Conservation (phyloP, 1,140 invertebrate species). For the Steinernema khuongi region DNA sequence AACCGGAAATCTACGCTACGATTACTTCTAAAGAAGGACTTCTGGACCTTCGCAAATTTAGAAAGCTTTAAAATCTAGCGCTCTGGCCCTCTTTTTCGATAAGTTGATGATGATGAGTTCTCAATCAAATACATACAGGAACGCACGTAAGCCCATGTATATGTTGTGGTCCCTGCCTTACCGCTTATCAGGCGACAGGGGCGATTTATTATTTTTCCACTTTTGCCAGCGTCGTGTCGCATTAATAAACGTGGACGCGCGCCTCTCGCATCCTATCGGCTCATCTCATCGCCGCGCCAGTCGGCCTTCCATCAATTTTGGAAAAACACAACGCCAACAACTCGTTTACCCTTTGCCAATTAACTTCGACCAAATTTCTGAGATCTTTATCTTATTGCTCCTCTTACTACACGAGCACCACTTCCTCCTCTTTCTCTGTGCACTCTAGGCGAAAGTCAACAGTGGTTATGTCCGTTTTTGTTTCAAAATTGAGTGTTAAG, state of each 20-base stretch:
- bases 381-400: not conserved
- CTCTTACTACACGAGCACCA: not conserved
- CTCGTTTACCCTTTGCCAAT: slow-evolving; percentile 11
- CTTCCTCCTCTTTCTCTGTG: too few relatives aligned
- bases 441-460: too few relatives aligned
- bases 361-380: slow-evolving; percentile 4
- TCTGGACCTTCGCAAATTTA: too few relatives aligned
- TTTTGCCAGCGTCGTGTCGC: slow-evolving; percentile 6
- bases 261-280: not conserved
- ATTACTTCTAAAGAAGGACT: too few relatives aligned
- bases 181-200: slow-evolving; percentile 6
- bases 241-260: slow-evolving; percentile 16
- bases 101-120: too few relatives aligned
- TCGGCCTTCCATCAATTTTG: slow-evolving; percentile 12
- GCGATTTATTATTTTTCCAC: slow-evolving; percentile 13
- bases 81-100: too few relatives aligned
- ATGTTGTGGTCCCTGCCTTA: not conserved
- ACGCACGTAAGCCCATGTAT: too few relatives aligned
- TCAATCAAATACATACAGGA: too few relatives aligned
- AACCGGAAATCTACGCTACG: too few relatives aligned
- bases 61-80: too few relatives aligned
- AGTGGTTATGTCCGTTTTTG: too few relatives aligned
- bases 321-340: slow-evolving; percentile 13
- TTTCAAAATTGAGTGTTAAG: too few relatives aligned
- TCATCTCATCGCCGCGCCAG: not conserved